Evolutionary conservation across 2,797 vertebrate species (phyloP).

Genomic region (Sebastes goodei): DNA sequence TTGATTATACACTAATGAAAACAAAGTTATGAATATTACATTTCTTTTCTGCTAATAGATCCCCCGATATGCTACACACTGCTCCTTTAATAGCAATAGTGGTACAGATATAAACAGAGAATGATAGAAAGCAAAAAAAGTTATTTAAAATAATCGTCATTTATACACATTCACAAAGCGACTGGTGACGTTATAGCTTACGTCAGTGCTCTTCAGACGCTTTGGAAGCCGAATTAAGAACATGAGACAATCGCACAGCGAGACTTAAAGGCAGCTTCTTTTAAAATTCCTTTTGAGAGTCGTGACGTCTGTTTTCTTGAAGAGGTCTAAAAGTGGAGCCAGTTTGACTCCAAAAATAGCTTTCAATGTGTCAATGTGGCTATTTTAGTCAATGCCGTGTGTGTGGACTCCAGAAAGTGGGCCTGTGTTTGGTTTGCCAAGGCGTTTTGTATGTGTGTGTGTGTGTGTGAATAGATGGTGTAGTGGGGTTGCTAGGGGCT

Average conservation of each 20-base stretch:
- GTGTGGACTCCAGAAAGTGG: constrained; percentile 1
- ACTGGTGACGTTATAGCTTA: not conserved
- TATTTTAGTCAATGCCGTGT: constrained; percentile 41
- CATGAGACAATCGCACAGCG: constrained; percentile 2
- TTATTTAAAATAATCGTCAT: not conserved
- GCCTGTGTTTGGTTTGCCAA: constrained; percentile 37
- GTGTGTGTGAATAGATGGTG: constrained; percentile 43
- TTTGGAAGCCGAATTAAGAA: not conserved
- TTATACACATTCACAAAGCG: not conserved
- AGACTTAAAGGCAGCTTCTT: not conserved
- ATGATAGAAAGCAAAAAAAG: not conserved
- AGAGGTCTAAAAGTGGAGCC: constrained; percentile 38
- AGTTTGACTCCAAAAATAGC: constrained; percentile 68
- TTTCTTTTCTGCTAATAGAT: too few relatives aligned
- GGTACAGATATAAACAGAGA: not conserved
- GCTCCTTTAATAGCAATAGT: not conserved
- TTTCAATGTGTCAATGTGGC: constrained; percentile 1
- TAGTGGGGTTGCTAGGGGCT: constrained; percentile 67
- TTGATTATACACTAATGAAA: too few relatives aligned
- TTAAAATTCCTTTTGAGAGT: not conserved
- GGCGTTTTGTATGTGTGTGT: not conserved
- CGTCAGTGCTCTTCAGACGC: not conserved
- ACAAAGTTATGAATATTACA: too few relatives aligned
- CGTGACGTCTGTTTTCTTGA: constrained; percentile 24
- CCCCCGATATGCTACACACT: too few relatives aligned